A percentile compares a stretch with the other conserved stretches of the same genome.
Conservation (phyloP, 2,797 vertebrate species). For the Champsocephalus gunnari region DNA sequence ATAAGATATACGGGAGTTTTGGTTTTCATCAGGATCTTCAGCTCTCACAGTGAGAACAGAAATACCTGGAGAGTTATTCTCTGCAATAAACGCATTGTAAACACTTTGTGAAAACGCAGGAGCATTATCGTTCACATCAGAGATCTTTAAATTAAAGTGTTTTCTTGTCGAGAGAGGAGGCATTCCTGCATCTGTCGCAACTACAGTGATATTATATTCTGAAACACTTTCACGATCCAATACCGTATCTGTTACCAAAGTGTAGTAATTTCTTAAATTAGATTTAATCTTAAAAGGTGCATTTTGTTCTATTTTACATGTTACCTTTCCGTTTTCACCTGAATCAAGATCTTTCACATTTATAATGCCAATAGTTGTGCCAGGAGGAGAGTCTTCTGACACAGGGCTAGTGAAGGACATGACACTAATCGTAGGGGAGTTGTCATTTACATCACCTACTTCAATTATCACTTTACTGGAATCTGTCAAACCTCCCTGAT, state of each 20-base stretch:
- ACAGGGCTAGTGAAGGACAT: no score
- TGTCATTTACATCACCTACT: no score
- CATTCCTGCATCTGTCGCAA: slow-evolving; percentile 63
- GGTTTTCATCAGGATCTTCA: not conserved
- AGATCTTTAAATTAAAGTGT: no score
- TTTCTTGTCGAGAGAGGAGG: slow-evolving; percentile 50
- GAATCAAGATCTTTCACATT: slow-evolving; percentile 6
- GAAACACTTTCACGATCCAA: slow-evolving; percentile 71
- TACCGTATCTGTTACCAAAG: slow-evolving; percentile 57
- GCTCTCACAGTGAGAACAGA: slow-evolving; percentile 65
- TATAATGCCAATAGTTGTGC: no score
- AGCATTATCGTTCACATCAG: slow-evolving; percentile 32
- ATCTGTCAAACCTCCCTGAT: slow-evolving; percentile 61
- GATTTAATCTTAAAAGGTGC: slow-evolving; percentile 71
- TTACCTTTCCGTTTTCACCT: slow-evolving; percentile 46
- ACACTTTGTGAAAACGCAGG: slow-evolving; percentile 20
- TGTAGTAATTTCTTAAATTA: slow-evolving; percentile 68
- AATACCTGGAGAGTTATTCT: slow-evolving; percentile 71
- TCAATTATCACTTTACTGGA: no score
- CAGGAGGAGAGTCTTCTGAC: no score
- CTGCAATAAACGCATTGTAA: slow-evolving; percentile 25
- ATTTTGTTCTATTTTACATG: slow-evolving; percentile 54
- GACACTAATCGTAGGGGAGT: no score
- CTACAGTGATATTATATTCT: slow-evolving; percentile 74
- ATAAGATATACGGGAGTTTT: no score